phyloP scores from a whole-genome alignment of 2,113 vertebrate genomes.

The Paradisaea rubra region DNA sequence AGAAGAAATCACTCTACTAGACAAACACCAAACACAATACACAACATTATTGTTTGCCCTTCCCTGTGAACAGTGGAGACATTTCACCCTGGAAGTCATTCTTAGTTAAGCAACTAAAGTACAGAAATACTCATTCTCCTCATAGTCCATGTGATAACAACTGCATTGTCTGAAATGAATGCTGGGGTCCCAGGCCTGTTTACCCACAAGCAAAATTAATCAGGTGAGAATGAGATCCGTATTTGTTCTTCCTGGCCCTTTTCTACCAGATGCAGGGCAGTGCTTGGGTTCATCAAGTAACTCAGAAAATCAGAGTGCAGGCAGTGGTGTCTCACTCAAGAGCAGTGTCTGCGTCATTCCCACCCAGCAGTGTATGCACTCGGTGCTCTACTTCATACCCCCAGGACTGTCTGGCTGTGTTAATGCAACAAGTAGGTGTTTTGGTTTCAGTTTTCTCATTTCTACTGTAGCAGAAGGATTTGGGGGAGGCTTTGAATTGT shows the following conservation, averaged over 20 bases:
- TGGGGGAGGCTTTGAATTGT: not conserved
- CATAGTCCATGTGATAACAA: not conserved
- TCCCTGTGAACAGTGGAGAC: fast-evolving
- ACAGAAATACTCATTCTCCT: not conserved
- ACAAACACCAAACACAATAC: not conserved
- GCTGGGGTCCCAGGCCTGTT: not conserved
- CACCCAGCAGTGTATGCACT: not conserved
- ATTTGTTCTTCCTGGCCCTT: not conserved
- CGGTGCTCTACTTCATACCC: not conserved
- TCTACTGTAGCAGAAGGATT: not conserved
- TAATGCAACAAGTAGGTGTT: not conserved
- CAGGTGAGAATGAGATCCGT: not conserved
- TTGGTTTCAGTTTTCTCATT: not conserved
- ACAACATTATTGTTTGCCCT: not conserved
- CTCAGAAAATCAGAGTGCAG: not conserved
- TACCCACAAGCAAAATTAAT: not conserved
- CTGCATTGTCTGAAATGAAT: not conserved
- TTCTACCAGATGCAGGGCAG: not conserved
- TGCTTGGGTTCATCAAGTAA: not conserved
- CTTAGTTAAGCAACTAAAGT: not conserved
- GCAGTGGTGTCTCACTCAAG: not conserved
- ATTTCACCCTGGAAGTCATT: not conserved
- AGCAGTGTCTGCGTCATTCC: not conserved
- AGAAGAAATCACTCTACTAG: not conserved
- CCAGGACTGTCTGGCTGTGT: not conserved